phyloP scores from a whole-genome alignment of 2,888 invertebrate genomes.

The Carcina quercana region DNA sequence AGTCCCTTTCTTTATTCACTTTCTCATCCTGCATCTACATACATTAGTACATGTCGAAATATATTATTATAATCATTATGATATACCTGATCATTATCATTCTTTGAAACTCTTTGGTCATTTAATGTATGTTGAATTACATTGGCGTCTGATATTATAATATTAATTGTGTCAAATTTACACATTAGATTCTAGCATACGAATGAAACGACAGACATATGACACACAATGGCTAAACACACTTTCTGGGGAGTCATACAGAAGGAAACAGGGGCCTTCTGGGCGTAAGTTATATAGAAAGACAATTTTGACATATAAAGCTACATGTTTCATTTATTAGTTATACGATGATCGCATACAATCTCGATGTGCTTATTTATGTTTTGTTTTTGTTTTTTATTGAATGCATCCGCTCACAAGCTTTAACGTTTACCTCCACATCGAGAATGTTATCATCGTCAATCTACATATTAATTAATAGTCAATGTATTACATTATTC shows the following conservation, averaged over 20 bases:
- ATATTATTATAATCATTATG: neutral
- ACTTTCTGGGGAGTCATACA: conserved; percentile 65
- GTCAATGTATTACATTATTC: conserved; percentile 20
- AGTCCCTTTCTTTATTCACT: conserved; percentile 33
- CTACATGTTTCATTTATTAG: conserved; percentile 22
- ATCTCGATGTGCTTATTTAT: conserved; percentile 65
- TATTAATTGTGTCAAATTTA: conserved; percentile 15
- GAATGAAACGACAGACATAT: conserved; percentile 58
- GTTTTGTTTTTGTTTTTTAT: conserved; percentile 29
- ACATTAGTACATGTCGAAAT: neutral
- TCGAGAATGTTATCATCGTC: conserved; percentile 70
- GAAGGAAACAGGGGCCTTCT: conserved; percentile 77
- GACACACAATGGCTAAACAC: conserved; percentile 54
- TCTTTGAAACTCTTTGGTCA: too few species aligned
- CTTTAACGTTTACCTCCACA: conserved; percentile 53
- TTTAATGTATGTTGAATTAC: neutral
- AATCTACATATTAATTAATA: conserved; percentile 24
- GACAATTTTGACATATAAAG: conserved; percentile 17
- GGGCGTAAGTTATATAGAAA: conserved; percentile 74
- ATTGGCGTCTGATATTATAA: neutral
- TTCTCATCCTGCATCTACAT: conserved; percentile 5
- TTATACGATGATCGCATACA: conserved; percentile 60
- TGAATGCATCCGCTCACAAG: conserved; percentile 63
- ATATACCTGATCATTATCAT: neutral
- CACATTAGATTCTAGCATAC: conserved; percentile 51